These are phyloP conservation scores for Netelia virgata DNA, from an alignment of 2,888 invertebrate species.

Conservation along the genomic window DNA sequence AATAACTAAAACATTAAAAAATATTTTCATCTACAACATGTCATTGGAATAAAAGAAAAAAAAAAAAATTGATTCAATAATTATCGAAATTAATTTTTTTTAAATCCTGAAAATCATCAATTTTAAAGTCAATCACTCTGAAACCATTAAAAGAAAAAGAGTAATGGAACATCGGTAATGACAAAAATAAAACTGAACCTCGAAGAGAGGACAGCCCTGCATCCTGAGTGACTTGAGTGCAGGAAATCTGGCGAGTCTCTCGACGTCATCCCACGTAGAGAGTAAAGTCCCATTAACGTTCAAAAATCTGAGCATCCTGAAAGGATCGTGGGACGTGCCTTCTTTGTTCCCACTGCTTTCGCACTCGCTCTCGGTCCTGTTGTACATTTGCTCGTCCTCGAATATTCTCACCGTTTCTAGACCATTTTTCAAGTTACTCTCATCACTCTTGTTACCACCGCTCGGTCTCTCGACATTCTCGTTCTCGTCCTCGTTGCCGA, in stretches of 20 bases:
- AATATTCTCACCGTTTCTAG: slow-evolving; percentile 69
- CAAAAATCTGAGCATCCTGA: slow-evolving; percentile 90
- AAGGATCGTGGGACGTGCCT: slow-evolving; percentile 83
- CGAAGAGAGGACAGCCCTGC: slow-evolving; percentile 89
- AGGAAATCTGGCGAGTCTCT: slow-evolving; percentile 93
- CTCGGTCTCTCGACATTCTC: slow-evolving; percentile 59
- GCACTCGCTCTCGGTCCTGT: slow-evolving; percentile 87
- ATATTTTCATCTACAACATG: no score
- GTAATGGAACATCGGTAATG: no score
- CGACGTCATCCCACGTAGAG: slow-evolving; percentile 95
- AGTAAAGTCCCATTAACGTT: slow-evolving; percentile 94
- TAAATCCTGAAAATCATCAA: no score
- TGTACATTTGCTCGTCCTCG: slow-evolving; percentile 80
- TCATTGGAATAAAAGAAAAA: no score
- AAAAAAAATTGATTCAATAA: no score
- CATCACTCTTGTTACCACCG: slow-evolving; percentile 2
- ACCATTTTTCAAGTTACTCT: slow-evolving; percentile 51
- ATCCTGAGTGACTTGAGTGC: slow-evolving; percentile 93
- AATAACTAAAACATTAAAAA: no score
- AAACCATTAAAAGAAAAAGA: no score
- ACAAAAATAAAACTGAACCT: slow-evolving; percentile 80
- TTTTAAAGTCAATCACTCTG: no score
- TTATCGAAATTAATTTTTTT: no score
- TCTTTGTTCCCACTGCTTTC: slow-evolving; percentile 85
- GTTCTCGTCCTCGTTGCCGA: slow-evolving; percentile 68